Percentiles rank a stretch among this genome's conserved stretches.
Evolutionary conservation across 2,888 invertebrate species (phyloP).

Genomic region (Netelia melanura): DNA sequence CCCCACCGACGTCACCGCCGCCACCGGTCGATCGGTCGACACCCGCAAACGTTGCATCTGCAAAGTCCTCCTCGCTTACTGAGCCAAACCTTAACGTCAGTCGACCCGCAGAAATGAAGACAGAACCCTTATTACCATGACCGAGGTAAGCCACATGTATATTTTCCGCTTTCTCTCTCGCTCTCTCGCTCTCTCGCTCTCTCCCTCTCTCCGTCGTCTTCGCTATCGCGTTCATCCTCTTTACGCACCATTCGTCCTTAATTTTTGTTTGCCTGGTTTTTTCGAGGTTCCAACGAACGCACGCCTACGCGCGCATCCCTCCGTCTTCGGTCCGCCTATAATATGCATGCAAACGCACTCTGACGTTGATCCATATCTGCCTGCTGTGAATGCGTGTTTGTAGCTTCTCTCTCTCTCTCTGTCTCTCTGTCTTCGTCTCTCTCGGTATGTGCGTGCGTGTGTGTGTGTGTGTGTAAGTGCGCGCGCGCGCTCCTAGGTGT

Average conservation of each 20-base stretch:
- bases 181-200: no score
- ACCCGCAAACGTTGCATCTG: conserved; percentile 71
- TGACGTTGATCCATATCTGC: no score
- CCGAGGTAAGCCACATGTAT: conserved; percentile 74
- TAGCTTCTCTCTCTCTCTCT: background rate
- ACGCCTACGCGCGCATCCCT: no score
- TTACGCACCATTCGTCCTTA: no score
- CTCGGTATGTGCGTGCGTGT: background rate
- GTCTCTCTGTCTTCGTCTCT: background rate
- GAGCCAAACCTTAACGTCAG: conserved; percentile 39
- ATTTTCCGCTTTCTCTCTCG: background rate
- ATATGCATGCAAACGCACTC: no score
- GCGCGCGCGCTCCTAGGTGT: no score
- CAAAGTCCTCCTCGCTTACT: conserved; percentile 57
- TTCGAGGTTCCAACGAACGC: no score
- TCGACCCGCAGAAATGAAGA: conserved; percentile 75
- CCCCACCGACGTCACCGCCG: conserved; percentile 78
- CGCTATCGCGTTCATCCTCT: no score
- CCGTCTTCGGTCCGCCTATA: no score
- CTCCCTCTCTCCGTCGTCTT: background rate
- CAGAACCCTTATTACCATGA: conserved; percentile 75
- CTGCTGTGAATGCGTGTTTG: no score
- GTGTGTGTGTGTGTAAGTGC: background rate
- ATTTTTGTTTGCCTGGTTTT: no score
- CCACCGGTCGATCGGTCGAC: conserved; percentile 81